These are phyloP conservation scores for Drosophila paulistorum DNA, from an alignment of 1,140 invertebrate species.

Conservation along the genomic window DNA sequence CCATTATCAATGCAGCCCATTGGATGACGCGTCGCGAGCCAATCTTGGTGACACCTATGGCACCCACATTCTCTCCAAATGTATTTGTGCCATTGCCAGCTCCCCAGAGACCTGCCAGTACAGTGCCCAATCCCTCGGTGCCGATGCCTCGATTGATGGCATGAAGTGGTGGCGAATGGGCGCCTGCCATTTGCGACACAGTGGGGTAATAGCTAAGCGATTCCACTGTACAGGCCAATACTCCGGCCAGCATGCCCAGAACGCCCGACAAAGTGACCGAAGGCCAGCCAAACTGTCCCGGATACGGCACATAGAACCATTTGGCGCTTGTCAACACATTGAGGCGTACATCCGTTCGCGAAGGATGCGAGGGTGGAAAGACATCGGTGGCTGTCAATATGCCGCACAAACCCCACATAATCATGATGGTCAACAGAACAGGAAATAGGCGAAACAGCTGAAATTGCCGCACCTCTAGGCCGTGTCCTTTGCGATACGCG, in stretches of 20 bases:
- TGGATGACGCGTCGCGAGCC: slow-evolving; percentile 94
- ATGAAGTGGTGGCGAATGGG: slow-evolving; percentile 91
- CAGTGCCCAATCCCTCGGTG: slow-evolving; percentile 92
- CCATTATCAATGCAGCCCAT: slow-evolving; percentile 90
- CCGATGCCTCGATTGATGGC: slow-evolving; percentile 94
- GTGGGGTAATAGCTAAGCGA: slow-evolving; percentile 95
- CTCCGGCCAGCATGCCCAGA: slow-evolving; percentile 92
- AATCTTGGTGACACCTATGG: slow-evolving; percentile 92
- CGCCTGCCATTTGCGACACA: slow-evolving; percentile 91
- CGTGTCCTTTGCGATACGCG: slow-evolving; percentile 85
- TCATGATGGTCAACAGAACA: slow-evolving; percentile 90
- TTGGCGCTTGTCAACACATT: slow-evolving; percentile 89
- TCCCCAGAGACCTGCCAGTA: slow-evolving; percentile 92
- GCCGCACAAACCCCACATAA: slow-evolving; percentile 91
- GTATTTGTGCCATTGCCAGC: slow-evolving; percentile 94
- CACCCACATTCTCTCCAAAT: slow-evolving; percentile 95
- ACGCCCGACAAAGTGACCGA: slow-evolving; percentile 87
- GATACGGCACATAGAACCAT: slow-evolving; percentile 94
- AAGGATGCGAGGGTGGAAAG: slow-evolving; percentile 88
- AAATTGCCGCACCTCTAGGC: slow-evolving; percentile 86
- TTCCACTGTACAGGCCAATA: slow-evolving; percentile 93
- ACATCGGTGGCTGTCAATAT: slow-evolving; percentile 88
- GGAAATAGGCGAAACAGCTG: slow-evolving; percentile 92
- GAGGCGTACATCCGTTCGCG: slow-evolving; percentile 90
- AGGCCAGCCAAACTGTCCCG: slow-evolving; percentile 94